Conservation (phyloP, 1,140 invertebrate species). For the Calephelis virginiensis region DNA sequence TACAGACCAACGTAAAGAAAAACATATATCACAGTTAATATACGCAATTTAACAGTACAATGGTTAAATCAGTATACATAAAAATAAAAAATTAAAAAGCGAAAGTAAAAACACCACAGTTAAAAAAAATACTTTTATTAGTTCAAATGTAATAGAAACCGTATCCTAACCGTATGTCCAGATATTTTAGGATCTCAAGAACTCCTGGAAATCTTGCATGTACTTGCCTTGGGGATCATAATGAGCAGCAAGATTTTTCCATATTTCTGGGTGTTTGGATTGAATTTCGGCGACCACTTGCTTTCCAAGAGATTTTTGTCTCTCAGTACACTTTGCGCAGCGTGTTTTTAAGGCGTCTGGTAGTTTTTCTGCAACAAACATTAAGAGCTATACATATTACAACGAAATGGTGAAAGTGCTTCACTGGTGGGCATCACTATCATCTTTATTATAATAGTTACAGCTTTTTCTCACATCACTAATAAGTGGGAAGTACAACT, state of each 20-base stretch:
- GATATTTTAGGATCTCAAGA: constrained; percentile 40
- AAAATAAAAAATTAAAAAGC: no score
- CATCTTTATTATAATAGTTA: no score
- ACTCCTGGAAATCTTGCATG: constrained; percentile 55
- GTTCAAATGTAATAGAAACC: not conserved
- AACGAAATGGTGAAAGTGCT: no score
- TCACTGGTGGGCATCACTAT: no score
- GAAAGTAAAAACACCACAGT: no score
- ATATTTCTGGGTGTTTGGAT: constrained; percentile 62
- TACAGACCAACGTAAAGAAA: no score
- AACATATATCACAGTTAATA: no score
- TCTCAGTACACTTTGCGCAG: constrained; percentile 78
- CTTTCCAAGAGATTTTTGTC: constrained; percentile 57
- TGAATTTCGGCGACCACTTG: constrained; percentile 72
- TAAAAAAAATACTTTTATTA: no score
- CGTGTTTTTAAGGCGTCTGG: constrained; percentile 80
- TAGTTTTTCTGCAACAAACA: constrained; percentile 75
- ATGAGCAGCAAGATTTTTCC: constrained; percentile 57
- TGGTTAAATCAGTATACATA: no score
- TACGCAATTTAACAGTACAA: no score
- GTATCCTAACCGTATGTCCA: not conserved
- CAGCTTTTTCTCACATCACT: no score
- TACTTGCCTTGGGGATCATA: constrained; percentile 75
- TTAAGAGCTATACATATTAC: not conserved
- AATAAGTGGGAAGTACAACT: no score